phyloP scores from a whole-genome alignment of 2,888 invertebrate species.

The Danaus chrysippus region DNA sequence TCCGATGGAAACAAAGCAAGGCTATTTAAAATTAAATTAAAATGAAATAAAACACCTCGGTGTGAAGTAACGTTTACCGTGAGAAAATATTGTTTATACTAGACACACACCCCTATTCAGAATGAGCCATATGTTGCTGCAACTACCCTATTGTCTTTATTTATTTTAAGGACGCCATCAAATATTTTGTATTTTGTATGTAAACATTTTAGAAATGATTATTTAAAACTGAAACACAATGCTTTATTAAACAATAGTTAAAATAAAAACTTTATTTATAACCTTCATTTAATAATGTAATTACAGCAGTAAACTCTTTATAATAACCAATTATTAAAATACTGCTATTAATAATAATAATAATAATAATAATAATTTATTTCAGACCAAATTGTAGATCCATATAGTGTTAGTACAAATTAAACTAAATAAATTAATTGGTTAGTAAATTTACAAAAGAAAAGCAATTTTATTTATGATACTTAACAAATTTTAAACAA shows the following conservation, averaged over 20 bases:
- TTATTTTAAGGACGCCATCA: conserved; percentile 36
- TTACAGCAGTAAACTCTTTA: conserved; percentile 22
- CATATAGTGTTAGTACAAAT: too few species aligned
- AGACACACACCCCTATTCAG: conserved; percentile 24
- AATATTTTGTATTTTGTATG: conserved; percentile 23
- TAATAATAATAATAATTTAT: too few species aligned
- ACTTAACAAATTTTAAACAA: too few species aligned
- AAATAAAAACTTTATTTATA: background rate
- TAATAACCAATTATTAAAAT: conserved; percentile 30
- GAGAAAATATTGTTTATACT: conserved; percentile 15
- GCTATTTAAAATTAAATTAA: background rate
- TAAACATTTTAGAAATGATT: background rate
- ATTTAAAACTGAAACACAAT: background rate
- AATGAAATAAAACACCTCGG: background rate
- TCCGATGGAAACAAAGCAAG: too few species aligned
- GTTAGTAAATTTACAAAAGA: too few species aligned
- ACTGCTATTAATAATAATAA: conserved; percentile 26
- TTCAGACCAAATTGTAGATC: too few species aligned
- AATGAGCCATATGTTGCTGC: conserved; percentile 47
- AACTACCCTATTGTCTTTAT: conserved; percentile 48
- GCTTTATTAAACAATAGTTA: background rate
- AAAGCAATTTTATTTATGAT: too few species aligned
- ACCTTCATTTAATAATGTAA: background rate
- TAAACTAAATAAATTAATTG: too few species aligned
- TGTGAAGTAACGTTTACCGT: conserved; percentile 1